Evolutionary conservation across 2,797 vertebrate genomes (phyloP).

Genomic region (Paramormyrops hopkinsi): DNA sequence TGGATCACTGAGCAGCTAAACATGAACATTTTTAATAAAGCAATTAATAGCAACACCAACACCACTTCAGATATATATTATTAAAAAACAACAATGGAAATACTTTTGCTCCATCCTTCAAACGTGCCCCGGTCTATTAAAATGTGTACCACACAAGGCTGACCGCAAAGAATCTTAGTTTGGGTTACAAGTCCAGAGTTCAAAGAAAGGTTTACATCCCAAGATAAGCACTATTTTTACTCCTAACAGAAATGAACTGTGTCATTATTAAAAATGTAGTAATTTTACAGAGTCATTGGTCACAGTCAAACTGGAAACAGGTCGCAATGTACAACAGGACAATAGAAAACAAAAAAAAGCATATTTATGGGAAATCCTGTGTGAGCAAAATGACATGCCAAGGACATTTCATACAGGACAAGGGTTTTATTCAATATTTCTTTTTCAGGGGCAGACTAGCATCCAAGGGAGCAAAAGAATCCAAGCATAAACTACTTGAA

Average conservation of each 20-base stretch:
- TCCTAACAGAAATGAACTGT: neutral
- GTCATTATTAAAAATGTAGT: neutral
- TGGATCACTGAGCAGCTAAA: neutral
- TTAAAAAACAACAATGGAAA: neutral
- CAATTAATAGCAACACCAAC: neutral
- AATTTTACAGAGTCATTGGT: neutral
- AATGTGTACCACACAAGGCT: neutral
- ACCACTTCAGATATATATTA: neutral
- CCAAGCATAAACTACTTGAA: neutral
- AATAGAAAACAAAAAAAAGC: neutral
- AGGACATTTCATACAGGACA: neutral
- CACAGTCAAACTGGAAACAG: conserved; percentile 3
- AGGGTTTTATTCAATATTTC: neutral
- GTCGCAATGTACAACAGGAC: neutral
- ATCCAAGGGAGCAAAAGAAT: neutral
- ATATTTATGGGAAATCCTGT: neutral
- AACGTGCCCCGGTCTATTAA: neutral
- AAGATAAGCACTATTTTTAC: neutral
- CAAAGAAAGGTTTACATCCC: neutral
- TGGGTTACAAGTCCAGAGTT: neutral
- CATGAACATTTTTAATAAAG: neutral
- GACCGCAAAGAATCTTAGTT: neutral
- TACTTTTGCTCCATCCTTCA: neutral
- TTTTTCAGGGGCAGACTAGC: neutral
- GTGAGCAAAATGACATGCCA: neutral